Conservation (phyloP, 2,888 invertebrate genomes). For the Agonopterix subpropinquella region DNA sequence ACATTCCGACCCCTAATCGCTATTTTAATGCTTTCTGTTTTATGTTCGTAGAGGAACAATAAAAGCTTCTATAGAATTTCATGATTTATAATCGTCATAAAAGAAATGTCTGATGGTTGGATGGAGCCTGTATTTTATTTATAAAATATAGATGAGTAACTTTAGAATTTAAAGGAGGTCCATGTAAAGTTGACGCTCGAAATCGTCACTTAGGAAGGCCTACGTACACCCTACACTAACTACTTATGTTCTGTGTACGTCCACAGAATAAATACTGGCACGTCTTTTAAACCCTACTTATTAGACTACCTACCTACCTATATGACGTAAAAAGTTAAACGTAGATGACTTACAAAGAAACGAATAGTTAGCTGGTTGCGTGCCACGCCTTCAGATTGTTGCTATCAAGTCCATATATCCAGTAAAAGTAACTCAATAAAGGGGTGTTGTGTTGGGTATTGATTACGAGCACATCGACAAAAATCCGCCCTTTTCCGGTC, state of each 20-base stretch:
- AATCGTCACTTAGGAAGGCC: too few relatives aligned
- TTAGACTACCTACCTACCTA: neutral
- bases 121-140: too few relatives aligned
- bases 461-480: conserved; percentile 45
- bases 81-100: conserved; percentile 30
- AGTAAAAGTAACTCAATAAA: conserved; percentile 24
- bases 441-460: conserved; percentile 44
- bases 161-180: too few relatives aligned
- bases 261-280: too few relatives aligned
- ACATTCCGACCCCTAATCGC: conserved; percentile 39
- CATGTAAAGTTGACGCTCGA: too few relatives aligned
- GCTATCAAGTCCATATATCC: conserved; percentile 13
- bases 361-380: neutral
- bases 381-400: conserved; percentile 3
- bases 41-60: conserved; percentile 33
- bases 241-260: too few relatives aligned
- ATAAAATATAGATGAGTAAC: too few relatives aligned
- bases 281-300: too few relatives aligned
- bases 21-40: conserved; percentile 43
- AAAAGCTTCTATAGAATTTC: conserved; percentile 32
- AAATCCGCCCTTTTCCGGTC: conserved; percentile 55
- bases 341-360: too few relatives aligned
- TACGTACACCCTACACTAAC: too few relatives aligned
- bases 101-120: conserved; percentile 4
- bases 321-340: too few relatives aligned